A percentile compares a stretch with the other conserved stretches of the same genome.
Conservation (phyloP, 2,113 vertebrate genomes). For the Actinemys pallida region DNA sequence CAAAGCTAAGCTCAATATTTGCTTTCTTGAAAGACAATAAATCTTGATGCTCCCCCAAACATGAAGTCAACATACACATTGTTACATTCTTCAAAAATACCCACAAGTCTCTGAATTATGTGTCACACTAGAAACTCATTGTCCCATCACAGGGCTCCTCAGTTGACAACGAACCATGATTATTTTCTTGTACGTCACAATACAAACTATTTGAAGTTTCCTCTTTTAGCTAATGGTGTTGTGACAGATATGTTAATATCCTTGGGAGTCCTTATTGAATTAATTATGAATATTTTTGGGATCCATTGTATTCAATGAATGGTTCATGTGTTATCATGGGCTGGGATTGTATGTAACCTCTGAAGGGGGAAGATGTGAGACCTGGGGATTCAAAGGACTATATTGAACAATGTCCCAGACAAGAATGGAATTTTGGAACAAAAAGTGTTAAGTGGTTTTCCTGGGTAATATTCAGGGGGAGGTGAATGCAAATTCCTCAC, state of each 20-base stretch:
- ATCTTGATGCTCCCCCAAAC: constrained; percentile 69
- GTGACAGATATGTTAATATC: not conserved
- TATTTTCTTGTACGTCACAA: not conserved
- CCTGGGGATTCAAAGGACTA: not conserved
- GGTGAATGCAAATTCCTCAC: not conserved
- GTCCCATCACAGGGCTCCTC: not conserved
- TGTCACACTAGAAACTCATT: not conserved
- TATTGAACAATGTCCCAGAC: not conserved
- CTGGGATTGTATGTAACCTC: not conserved
- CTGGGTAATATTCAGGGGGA: not conserved
- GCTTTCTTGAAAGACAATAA: constrained; percentile 69
- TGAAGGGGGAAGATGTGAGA: not conserved
- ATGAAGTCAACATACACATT: constrained; percentile 67
- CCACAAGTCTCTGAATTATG: constrained; percentile 31
- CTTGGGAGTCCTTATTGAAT: not conserved
- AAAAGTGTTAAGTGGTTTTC: not conserved
- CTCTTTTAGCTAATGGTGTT: constrained; percentile 16
- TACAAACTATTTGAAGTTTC: not conserved
- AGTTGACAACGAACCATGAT: not conserved
- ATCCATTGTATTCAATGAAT: not conserved
- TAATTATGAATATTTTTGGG: too few relatives aligned
- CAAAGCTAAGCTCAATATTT: constrained; percentile 72
- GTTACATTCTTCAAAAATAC: constrained; percentile 45
- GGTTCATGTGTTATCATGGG: not conserved
- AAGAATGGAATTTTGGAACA: not conserved